These are phyloP conservation scores for Heliconius hewitsoni DNA, from an alignment of 1,140 invertebrate species.

Conservation along the genomic window DNA sequence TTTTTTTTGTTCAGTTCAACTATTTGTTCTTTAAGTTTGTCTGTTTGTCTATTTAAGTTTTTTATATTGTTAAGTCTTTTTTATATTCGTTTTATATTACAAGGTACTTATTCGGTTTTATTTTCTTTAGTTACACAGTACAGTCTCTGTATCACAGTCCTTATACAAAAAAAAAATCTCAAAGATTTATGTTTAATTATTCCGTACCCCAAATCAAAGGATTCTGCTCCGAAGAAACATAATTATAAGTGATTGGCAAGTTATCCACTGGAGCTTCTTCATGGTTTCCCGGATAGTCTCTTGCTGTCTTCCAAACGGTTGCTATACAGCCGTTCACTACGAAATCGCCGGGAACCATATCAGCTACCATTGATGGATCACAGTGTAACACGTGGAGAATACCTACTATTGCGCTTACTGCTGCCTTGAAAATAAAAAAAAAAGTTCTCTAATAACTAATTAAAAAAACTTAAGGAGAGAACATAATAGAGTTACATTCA, in stretches of 20 bases:
- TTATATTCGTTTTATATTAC: too few species aligned
- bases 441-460: too few species aligned
- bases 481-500: too few species aligned
- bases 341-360: conserved; percentile 93
- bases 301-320: conserved; percentile 87
- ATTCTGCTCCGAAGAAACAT: conserved; percentile 82
- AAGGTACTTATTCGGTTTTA: too few species aligned
- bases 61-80: too few species aligned
- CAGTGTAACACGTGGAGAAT: conserved; percentile 87
- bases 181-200: neutral
- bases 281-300: conserved; percentile 59
- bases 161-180: too few species aligned
- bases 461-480: too few species aligned
- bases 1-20: too few species aligned
- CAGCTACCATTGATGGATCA: conserved; percentile 83
- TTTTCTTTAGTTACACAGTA: too few species aligned
- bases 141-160: too few species aligned
- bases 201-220: conserved; percentile 82
- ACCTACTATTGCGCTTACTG: conserved; percentile 88
- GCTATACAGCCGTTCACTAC: conserved; percentile 90
- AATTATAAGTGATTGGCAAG: conserved; percentile 82
- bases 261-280: conserved; percentile 60
- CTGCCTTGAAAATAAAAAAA: conserved; percentile 55
- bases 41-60: too few species aligned
- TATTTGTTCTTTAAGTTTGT: too few species aligned